Evolutionary conservation across 2,113 vertebrate species (phyloP).

Genomic region (Podiceps cristatus): DNA sequence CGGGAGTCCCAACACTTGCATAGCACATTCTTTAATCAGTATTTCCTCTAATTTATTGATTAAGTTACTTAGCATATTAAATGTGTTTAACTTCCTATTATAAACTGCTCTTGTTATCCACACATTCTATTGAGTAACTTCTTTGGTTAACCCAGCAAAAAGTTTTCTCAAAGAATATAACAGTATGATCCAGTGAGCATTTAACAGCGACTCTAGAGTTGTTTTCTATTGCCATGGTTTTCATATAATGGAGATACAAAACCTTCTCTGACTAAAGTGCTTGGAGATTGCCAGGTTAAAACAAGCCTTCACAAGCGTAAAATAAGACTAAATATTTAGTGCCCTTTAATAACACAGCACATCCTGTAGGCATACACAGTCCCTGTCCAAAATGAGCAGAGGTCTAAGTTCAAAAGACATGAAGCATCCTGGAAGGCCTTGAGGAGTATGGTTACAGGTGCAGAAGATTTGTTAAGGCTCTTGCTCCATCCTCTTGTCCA

Average conservation of each 20-base stretch:
- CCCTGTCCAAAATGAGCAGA: background rate
- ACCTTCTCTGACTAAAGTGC: too few relatives aligned
- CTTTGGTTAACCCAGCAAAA: background rate
- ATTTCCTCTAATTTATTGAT: background rate
- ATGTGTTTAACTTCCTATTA: background rate
- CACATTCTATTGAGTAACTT: background rate
- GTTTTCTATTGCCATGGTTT: background rate
- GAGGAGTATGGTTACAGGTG: background rate
- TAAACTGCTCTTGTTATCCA: background rate
- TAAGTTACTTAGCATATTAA: background rate
- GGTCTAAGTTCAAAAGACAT: background rate
- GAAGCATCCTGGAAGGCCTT: background rate
- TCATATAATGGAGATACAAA: background rate
- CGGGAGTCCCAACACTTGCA: background rate
- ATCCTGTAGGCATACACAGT: background rate
- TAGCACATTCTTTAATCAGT: background rate
- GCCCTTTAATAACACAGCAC: background rate
- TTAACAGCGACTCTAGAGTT: background rate
- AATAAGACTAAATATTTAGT: background rate
- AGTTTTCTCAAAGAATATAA: background rate
- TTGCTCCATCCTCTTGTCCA: background rate
- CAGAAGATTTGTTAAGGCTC: background rate
- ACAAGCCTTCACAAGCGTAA: background rate
- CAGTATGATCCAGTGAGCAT: background rate
- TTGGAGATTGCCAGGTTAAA: background rate